phyloP scores from a whole-genome alignment of 2,113 vertebrate species.

The Arvicanthis niloticus region DNA sequence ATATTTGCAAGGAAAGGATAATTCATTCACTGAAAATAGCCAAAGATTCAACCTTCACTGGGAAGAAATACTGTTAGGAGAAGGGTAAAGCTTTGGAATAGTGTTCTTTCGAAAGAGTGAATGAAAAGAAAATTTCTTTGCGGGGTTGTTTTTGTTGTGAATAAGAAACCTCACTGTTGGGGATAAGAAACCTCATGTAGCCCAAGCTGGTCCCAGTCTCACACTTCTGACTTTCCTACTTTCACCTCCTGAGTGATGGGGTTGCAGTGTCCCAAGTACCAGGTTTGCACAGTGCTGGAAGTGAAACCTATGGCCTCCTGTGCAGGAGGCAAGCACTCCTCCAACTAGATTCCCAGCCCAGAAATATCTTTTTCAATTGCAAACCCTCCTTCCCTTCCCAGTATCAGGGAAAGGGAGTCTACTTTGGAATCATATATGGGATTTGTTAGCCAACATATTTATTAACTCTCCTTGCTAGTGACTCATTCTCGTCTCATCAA shows the following conservation, averaged over 20 bases:
- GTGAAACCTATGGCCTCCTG: no score
- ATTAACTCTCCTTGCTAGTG: constrained; percentile 60
- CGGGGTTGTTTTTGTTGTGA: background rate
- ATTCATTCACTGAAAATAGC: constrained; percentile 42
- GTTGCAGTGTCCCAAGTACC: background rate
- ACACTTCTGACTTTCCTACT: background rate
- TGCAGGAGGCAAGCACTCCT: background rate
- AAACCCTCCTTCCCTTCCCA: constrained; percentile 78
- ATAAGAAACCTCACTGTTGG: no score
- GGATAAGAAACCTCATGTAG: background rate
- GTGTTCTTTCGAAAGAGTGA: background rate
- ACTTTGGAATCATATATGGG: constrained; percentile 62
- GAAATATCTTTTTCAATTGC: background rate
- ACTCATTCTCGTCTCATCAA: constrained; percentile 72
- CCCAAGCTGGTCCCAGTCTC: background rate
- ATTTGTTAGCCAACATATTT: constrained; percentile 66
- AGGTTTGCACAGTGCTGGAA: background rate
- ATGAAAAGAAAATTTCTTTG: background rate
- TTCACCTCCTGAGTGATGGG: background rate
- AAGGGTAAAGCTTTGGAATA: background rate
- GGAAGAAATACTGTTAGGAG: constrained; percentile 13
- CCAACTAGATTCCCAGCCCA: background rate
- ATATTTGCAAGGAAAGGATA: background rate
- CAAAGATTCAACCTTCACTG: background rate
- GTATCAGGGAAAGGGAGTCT: constrained; percentile 82